Percentiles rank a stretch among this genome's conserved stretches.
phyloP scores from a whole-genome alignment of 2,113 vertebrate genomes.

The Hydropotes inermis region DNA sequence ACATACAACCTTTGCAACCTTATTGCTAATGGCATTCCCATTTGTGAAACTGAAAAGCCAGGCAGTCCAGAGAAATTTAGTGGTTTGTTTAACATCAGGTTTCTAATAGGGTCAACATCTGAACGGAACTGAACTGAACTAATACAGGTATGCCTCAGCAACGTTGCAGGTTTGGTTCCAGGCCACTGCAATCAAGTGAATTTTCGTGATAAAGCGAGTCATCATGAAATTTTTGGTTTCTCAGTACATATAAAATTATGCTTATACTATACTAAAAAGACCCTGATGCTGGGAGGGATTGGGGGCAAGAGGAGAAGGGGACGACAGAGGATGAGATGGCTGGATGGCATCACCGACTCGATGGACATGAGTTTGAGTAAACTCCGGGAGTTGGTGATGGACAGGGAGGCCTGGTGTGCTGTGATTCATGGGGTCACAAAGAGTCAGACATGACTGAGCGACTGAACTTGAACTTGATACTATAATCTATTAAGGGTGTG shows the following conservation, averaged over 20 bases:
- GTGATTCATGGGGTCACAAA: too few relatives aligned
- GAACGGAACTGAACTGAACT: background rate
- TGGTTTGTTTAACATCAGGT: background rate
- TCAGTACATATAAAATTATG: background rate
- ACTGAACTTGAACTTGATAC: too few relatives aligned
- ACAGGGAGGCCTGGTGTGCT: too few relatives aligned
- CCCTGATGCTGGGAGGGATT: too few relatives aligned
- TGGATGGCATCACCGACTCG: too few relatives aligned
- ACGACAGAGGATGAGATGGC: too few relatives aligned
- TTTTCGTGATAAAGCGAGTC: background rate
- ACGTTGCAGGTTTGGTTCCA: background rate
- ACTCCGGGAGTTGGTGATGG: too few relatives aligned
- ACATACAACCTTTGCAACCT: background rate
- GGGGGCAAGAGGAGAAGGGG: too few relatives aligned
- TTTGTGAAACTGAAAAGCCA: background rate
- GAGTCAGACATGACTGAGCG: too few relatives aligned
- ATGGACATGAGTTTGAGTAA: too few relatives aligned
- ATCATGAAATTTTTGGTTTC: background rate
- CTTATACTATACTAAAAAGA: background rate
- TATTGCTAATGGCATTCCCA: background rate
- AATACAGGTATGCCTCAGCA: background rate
- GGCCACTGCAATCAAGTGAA: background rate
- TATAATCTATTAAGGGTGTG: background rate
- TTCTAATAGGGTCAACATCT: background rate
- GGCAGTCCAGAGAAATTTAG: background rate